Base-by-base conservation (phyloP, 2,113 vertebrate genomes). In the Nothoprocta pentlandii region DNA sequence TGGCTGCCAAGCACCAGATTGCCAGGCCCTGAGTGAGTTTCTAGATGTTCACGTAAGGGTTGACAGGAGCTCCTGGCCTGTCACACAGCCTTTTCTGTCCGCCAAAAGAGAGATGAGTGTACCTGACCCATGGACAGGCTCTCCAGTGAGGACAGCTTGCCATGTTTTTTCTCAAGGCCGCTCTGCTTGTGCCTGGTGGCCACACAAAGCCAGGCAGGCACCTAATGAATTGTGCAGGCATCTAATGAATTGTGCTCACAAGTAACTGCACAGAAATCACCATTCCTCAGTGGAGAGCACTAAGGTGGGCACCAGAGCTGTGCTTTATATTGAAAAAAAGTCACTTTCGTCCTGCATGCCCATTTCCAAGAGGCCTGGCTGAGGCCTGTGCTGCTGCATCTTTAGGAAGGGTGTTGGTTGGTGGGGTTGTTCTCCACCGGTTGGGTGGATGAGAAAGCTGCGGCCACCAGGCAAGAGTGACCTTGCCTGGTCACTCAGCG, bases 211-310 rank as follows among this genome's bases (percentile, higher is more conserved):
- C 75, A 34, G 47, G 76, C 46, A 53, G 66, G 4, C 56, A 30
- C 8, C 36, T 39, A 39, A 39, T 39, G 36, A 39, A 39, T 39
- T 39, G 36, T 39, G 36, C 36, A 39, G 36, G 36, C 36, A 39
- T 6, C n/a, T 13, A 0, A 1, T 2, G 14, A 15, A 1, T 32
- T 1, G 2, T 23, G 62, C 42, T 0, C 66, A 76, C 39, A 51
- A 51, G 47, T 23, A 19, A 6, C 4, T 0, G 2, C 25, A 3
- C 25, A 10, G 61, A 16, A 63, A 0, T 1, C 30, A 22, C 68
- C 23, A 3, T 2, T 15, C 44, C 39, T 22, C 22, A 17, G 53
- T 56, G n/a, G 20, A 34, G 36, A 4, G 1, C 0, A 2, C 20
- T 44, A 20, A 10, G n/a, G 46, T 36, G 4, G 69, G 30, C 21